Evolutionary conservation across 2,113 vertebrate species (phyloP), one percentile per base, ranked within the genome.

Genomic region (Okapia johnstoni): DNA sequence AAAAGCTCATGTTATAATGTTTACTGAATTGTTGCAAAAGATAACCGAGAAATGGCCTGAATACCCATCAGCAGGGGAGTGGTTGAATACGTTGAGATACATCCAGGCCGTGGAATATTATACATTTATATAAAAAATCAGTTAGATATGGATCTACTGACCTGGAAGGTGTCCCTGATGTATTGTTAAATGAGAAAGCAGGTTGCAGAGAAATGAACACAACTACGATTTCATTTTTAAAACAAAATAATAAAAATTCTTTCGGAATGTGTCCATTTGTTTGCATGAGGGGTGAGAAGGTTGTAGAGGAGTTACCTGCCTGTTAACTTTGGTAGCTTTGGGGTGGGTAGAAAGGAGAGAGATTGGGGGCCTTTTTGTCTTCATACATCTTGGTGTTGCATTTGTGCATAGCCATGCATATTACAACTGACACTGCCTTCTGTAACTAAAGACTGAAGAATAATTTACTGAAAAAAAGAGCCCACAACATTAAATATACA

Each of bases 1-100:
- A 46, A 76, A 61, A 43, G 63, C 48, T 96, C 52, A 19, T 86
- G 91, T 93, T 94, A 88, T 80, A 95, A 97, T 95, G 93, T 95
- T 97, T 98, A 94, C 85, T 93, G 96, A 97, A 63, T 97, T 97
- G 94, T 97, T 97, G 85, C 95, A 89, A 94, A 97, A 95, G 93
- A 73, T 97, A 97, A 91, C 76, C 4, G 36, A 94, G 93, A 94
- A 97, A 97, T 94, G 93, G 93, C 97, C 95, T 23, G 63, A 93
- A 94, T 33, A 61, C n/a, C 88, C 25, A 25, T 88, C 86, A 80
- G 13, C 88, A 85, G 94, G 92, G 73, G 93, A 95, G 66, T 88
- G 90, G 81, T 94, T 97, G 93, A 92, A 90, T 90, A 94, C 79
- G 96, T 40, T 94, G 95, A 95, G 95, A 88, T 77, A 86, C 8